Conservation (phyloP, 2,113 vertebrate species). For the Nasalis larvatus region DNA sequence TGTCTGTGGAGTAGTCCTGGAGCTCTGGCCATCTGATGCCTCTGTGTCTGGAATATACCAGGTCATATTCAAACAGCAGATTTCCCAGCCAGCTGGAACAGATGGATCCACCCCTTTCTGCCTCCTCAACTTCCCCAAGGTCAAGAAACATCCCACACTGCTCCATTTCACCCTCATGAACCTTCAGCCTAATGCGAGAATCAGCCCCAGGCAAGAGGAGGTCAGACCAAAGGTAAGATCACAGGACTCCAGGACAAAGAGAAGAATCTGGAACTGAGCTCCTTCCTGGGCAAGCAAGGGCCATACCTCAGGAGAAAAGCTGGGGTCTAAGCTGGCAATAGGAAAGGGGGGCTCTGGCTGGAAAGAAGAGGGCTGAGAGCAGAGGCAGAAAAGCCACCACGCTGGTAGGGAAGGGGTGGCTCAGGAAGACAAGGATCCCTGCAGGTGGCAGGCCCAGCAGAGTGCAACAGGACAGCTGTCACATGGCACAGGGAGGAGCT, state of each 20-base stretch:
- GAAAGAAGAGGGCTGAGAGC: not conserved
- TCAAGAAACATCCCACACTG: not conserved
- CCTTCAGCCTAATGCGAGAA: not conserved
- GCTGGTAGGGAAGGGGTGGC: not conserved
- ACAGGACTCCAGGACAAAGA: too few species aligned
- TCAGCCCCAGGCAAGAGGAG: not conserved
- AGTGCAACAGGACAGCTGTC: not conserved
- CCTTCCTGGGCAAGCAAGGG: not conserved
- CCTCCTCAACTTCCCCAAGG: not conserved
- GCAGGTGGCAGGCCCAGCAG: not conserved
- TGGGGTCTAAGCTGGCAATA: too few species aligned
- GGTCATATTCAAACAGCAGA: not conserved
- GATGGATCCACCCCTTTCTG: too few species aligned
- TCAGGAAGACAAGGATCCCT: too few species aligned
- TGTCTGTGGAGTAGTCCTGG: fast-evolving
- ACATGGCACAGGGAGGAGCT: fast-evolving
- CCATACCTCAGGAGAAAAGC: not conserved
- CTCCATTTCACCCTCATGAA: not conserved
- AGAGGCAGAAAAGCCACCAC: not conserved
- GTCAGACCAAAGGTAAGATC: fast-evolving
- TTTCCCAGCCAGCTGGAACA: not conserved
- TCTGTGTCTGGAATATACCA: not conserved
- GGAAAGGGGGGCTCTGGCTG: not conserved
- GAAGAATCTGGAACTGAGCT: not conserved
- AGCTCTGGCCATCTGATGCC: fast-evolving